Evolutionary conservation across 2,888 invertebrate genomes (phyloP).

Genomic region (Caenorhabditis sp.): DNA sequence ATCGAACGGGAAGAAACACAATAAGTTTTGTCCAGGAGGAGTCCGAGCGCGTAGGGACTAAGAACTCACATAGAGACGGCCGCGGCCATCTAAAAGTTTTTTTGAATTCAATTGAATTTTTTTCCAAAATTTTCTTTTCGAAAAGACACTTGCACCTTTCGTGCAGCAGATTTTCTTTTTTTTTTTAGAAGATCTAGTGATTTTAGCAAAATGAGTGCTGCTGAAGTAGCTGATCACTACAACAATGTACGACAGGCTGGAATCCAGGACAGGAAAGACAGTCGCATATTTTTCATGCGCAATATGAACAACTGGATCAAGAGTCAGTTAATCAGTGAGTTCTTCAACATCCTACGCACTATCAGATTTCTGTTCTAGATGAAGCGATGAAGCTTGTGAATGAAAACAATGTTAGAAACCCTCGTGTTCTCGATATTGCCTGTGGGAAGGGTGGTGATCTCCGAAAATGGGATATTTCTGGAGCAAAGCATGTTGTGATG

Average conservation of each 20-base stretch:
- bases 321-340: conserved; percentile 93
- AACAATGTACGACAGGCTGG: conserved; percentile 93
- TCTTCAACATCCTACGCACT: not conserved
- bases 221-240: conserved; percentile 92
- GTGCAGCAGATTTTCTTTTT: too few relatives aligned
- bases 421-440: conserved; percentile 92
- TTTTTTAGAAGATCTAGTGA: too few relatives aligned
- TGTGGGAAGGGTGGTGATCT: conserved; percentile 99
- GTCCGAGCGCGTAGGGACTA: conserved; percentile 15
- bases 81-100: conserved; percentile 21
- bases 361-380: conserved; percentile 62
- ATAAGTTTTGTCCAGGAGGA: conserved; percentile 15
- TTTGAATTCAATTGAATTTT: conserved; percentile 10
- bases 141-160: not conserved
- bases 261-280: conserved; percentile 89
- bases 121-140: not conserved
- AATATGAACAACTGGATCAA: conserved; percentile 99
- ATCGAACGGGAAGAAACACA: not conserved
- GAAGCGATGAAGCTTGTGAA: conserved; percentile 64
- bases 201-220: conserved; percentile 75
- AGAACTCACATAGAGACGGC: not conserved
- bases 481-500: conserved; percentile 77
- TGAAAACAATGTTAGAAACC: conserved; percentile 42
- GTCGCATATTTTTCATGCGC: conserved; percentile 93
- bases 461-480: conserved; percentile 88